phyloP scores from a whole-genome alignment of 2,113 vertebrate genomes.

The Furnarius figulus region DNA sequence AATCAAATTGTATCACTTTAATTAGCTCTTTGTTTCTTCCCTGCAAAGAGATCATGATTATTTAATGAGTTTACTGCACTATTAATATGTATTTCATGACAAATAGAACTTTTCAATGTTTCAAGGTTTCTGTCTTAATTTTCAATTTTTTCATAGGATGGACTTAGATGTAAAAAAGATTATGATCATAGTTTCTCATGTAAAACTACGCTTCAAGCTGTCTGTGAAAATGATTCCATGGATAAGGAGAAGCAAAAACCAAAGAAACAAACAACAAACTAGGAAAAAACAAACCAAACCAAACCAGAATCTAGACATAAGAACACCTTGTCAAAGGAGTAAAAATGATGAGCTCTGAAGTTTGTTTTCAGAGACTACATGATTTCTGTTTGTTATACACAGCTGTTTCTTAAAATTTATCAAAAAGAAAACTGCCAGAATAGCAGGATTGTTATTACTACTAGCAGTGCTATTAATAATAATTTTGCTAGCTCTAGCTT shows the following conservation, averaged over 20 bases:
- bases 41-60: background rate
- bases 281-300: accelerated
- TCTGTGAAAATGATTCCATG: background rate
- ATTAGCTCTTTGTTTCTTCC: background rate
- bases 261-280: background rate
- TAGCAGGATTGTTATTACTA: background rate
- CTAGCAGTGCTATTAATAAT: background rate
- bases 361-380: background rate
- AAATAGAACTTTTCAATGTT: background rate
- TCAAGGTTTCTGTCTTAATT: background rate
- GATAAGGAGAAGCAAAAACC: accelerated
- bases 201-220: background rate
- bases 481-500: background rate
- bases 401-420: background rate
- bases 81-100: background rate
- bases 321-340: background rate
- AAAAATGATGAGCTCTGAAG: background rate
- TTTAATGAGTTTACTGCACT: background rate
- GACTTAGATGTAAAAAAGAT: background rate
- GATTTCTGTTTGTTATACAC: background rate
- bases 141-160: background rate
- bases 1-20: background rate
- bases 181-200: background rate
- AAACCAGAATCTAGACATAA: background rate
- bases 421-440: background rate